Evolutionary conservation across 2,113 vertebrate species (phyloP).

Genomic region (Bettongia penicillata): DNA sequence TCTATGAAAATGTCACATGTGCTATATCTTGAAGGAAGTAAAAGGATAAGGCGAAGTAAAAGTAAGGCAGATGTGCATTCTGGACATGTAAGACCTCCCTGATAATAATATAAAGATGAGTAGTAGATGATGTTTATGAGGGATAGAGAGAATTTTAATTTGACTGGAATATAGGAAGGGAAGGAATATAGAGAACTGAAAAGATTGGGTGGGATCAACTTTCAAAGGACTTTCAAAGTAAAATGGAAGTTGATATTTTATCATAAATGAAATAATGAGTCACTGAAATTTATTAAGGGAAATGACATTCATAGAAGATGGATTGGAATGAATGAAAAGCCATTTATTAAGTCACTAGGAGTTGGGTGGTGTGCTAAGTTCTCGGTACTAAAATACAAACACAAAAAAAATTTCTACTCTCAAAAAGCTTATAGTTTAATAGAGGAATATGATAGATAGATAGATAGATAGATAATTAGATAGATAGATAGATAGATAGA

Average conservation of each 20-base stretch:
- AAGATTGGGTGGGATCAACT: background rate
- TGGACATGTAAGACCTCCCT: background rate
- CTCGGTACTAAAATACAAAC: background rate
- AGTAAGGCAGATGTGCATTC: background rate
- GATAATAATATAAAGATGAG: background rate
- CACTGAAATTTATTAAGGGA: background rate
- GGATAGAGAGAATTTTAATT: background rate
- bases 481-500: no score
- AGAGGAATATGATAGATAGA: background rate
- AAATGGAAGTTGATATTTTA: background rate
- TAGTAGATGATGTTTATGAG: no score
- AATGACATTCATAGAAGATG: background rate
- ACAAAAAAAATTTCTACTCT: background rate
- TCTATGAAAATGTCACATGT: background rate
- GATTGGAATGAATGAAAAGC: background rate
- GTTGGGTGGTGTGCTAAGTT: background rate
- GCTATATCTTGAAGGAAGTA: background rate
- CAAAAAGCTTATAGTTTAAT: background rate
- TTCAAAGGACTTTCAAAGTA: background rate
- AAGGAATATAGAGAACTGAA: background rate
- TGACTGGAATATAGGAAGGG: background rate
- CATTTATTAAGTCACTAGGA: background rate
- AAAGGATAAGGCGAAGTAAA: background rate
- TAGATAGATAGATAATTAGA: no score
- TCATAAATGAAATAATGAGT: background rate